Evolutionary conservation across 1,140 invertebrate species (phyloP).

Genomic region (Panagrolaimus sp.): DNA sequence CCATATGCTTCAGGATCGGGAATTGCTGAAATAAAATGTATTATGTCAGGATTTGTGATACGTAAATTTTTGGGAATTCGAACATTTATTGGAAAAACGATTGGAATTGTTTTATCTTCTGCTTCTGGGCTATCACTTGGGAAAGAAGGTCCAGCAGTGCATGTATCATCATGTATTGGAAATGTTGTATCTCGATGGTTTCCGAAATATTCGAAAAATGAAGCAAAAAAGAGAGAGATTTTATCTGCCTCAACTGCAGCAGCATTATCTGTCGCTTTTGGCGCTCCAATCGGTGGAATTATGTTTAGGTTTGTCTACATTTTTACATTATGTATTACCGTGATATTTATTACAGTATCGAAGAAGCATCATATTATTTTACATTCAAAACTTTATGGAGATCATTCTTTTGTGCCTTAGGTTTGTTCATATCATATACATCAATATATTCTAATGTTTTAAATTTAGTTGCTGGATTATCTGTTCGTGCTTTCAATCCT

Average conservation of each 20-base stretch:
- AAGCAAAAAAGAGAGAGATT: conserved; percentile 98
- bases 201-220: conserved; percentile 96
- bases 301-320: conserved; percentile 65
- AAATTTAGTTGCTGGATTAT: conserved; percentile 93
- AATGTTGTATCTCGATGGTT: conserved; percentile 98
- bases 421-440: no score
- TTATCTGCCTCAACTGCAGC: conserved; percentile 95
- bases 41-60: conserved; percentile 97
- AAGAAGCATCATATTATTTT: conserved; percentile 99
- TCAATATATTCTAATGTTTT: no score
- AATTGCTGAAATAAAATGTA: conserved; percentile 99
- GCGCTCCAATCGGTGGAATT: conserved; percentile 93
- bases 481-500: conserved; percentile 87
- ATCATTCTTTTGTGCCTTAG: conserved; percentile 98
- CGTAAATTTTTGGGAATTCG: conserved; percentile 96
- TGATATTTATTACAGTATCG: conserved; percentile 71
- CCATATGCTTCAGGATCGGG: conserved; percentile 87
- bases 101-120: conserved; percentile 59
- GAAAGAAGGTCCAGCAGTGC: conserved; percentile 99
- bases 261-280: conserved; percentile 96
- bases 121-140: conserved; percentile 73
- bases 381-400: conserved; percentile 97
- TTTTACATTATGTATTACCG: conserved; percentile 54
- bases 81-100: conserved; percentile 93
- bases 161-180: conserved; percentile 77